Evolutionary conservation across 2,888 invertebrate species (phyloP).

Genomic region (Plemyria rubiginata): DNA sequence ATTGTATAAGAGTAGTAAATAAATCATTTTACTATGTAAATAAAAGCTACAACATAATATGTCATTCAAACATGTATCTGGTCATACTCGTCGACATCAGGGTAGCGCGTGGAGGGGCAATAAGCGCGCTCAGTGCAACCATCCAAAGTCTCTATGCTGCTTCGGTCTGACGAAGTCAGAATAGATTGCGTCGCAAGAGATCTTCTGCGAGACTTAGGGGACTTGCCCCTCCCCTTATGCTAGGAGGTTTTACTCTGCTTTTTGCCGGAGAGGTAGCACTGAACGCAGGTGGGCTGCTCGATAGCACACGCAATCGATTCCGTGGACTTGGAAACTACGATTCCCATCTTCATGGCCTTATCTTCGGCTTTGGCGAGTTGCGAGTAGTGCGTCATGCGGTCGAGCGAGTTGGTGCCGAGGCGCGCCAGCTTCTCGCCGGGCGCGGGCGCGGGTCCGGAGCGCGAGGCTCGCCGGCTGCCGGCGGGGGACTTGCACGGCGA

Average conservation of each 20-base stretch:
- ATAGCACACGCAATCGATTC: conserved; percentile 84
- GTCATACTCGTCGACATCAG: conserved; percentile 69
- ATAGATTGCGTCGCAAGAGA: conserved; percentile 66
- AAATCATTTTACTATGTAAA: background rate
- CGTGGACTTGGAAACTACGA: conserved; percentile 84
- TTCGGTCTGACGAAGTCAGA: conserved; percentile 73
- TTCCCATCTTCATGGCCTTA: conserved; percentile 81
- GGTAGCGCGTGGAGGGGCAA: conserved; percentile 68
- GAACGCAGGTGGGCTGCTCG: conserved; percentile 89
- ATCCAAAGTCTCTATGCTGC: conserved; percentile 76
- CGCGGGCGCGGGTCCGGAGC: conserved; percentile 48
- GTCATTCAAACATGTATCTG: conserved; percentile 86
- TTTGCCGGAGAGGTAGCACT: conserved; percentile 88
- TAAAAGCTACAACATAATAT: background rate
- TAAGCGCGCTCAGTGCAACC: conserved; percentile 62
- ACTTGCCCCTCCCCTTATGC: conserved; percentile 88
- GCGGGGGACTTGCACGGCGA: conserved; percentile 79
- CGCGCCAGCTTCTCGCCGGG: conserved; percentile 71
- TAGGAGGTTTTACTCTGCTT: conserved; percentile 85
- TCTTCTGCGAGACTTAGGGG: conserved; percentile 80
- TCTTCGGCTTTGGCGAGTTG: conserved; percentile 80
- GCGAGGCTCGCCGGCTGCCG: conserved; percentile 74
- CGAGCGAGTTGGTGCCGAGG: conserved; percentile 79
- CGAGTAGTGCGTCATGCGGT: conserved; percentile 79
- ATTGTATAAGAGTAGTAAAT: background rate